Percentiles rank a stretch among this genome's conserved stretches.
phyloP scores from a whole-genome alignment of 2,113 vertebrate genomes.

The Mellivora capensis region DNA sequence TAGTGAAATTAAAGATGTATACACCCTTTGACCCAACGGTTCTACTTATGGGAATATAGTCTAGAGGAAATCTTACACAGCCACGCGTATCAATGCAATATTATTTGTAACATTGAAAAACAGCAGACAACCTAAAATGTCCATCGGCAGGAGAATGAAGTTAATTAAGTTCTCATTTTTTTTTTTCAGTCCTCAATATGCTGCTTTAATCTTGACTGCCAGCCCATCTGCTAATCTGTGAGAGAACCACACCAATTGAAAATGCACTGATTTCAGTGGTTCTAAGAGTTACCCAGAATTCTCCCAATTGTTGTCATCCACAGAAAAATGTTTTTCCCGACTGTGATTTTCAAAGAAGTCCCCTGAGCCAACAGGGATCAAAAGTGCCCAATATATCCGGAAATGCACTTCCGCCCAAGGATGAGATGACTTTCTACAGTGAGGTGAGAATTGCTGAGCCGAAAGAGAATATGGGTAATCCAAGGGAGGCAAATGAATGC shows the following conservation, averaged over 20 bases:
- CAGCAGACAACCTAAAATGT: neutral
- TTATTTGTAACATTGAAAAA: constrained; percentile 31
- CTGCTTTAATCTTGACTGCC: constrained; percentile 18
- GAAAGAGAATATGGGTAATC: constrained; percentile 44
- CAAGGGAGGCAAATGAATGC: constrained; percentile 6
- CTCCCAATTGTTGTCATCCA: constrained; percentile 13
- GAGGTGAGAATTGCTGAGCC: constrained; percentile 29
- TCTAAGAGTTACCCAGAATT: constrained; percentile 17
- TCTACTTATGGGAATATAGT: constrained; percentile 19
- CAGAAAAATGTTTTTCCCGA: constrained; percentile 51
- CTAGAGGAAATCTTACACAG: neutral
- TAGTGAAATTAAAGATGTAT: neutral
- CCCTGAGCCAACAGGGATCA: neutral
- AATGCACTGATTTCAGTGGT: constrained; percentile 12
- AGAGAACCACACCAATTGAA: neutral
- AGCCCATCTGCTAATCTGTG: neutral
- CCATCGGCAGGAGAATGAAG: neutral
- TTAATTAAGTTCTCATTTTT: neutral
- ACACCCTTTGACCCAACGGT: neutral
- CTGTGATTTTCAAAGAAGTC: constrained; percentile 39
- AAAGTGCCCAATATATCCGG: constrained; percentile 43
- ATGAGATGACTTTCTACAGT: constrained; percentile 40
- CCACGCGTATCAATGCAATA: neutral
- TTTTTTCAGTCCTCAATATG: constrained; percentile 24
- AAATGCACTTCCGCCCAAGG: constrained; percentile 6